Conservation (phyloP, 2,113 vertebrate species). For the Todiramphus saurophagus region DNA sequence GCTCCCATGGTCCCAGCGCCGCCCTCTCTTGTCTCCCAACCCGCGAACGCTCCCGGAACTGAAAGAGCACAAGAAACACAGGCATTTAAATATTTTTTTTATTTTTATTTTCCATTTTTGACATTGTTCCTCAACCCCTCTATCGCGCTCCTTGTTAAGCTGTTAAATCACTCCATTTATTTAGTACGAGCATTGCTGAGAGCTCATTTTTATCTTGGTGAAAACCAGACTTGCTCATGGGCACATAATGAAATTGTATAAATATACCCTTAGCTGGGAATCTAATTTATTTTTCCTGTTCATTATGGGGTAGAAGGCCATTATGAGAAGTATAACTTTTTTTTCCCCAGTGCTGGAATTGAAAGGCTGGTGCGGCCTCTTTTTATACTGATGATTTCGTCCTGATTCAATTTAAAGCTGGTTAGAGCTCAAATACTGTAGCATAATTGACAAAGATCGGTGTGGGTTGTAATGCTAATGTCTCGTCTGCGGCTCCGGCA, state of each 20-base stretch:
- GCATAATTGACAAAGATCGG: conserved; percentile 77
- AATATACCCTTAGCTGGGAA: conserved; percentile 83
- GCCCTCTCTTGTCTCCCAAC: rapidly evolving
- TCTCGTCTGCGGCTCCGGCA: conserved; percentile 1
- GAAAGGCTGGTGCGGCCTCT: conserved; percentile 76
- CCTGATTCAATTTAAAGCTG: conserved; percentile 82
- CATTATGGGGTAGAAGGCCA: conserved; percentile 84
- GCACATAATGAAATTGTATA: conserved; percentile 86
- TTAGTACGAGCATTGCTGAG: conserved; percentile 82
- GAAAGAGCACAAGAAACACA: neutral
- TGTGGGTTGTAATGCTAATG: conserved; percentile 67
- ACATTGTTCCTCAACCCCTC: conserved; percentile 75
- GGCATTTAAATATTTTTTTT: neutral
- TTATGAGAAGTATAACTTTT: conserved; percentile 83
- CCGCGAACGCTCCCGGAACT: rapidly evolving
- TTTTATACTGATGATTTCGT: conserved; percentile 79
- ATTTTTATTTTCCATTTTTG: conserved; percentile 73
- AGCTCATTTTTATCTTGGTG: conserved; percentile 84
- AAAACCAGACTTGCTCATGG: conserved; percentile 82
- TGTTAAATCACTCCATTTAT: conserved; percentile 87
- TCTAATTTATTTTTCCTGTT: conserved; percentile 89
- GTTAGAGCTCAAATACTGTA: conserved; percentile 75
- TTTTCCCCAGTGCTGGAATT: conserved; percentile 71
- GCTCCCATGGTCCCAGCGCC: rapidly evolving
- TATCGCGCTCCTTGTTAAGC: conserved; percentile 74